Percentiles rank a stretch among this genome's conserved stretches.
phyloP scores from a whole-genome alignment of 2,888 invertebrate genomes.

The Cryptus viduatorius region DNA sequence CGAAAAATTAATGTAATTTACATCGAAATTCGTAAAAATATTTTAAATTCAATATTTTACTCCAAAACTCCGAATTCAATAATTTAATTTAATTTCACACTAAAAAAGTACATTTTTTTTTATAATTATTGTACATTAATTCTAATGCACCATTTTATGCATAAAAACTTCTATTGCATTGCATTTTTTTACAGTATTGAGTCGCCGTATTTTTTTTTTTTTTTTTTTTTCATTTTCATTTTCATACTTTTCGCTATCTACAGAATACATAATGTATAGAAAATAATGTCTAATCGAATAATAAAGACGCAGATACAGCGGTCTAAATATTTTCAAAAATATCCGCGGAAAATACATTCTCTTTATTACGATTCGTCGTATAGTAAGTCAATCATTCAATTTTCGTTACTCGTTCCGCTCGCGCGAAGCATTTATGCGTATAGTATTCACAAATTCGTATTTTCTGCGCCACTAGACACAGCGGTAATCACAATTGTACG shows the following conservation, averaged over 20 bases:
- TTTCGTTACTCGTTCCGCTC: not conserved
- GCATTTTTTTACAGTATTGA: not conserved
- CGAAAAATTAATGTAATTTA: too few species aligned
- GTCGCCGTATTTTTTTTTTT: not conserved
- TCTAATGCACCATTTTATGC: too few species aligned
- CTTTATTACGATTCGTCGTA: constrained; percentile 40
- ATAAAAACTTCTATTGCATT: too few species aligned
- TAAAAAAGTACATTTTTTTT: too few species aligned
- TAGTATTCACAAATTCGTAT: constrained; percentile 36
- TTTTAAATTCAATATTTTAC: too few species aligned
- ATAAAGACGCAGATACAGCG: constrained; percentile 29
- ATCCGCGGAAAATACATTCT: constrained; percentile 61
- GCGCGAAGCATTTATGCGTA: not conserved
- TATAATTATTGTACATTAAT: too few species aligned
- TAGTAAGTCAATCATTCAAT: not conserved
- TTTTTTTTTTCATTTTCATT: not conserved
- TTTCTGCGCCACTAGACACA: not conserved
- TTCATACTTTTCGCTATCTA: constrained; percentile 45
- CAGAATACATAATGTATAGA: constrained; percentile 39
- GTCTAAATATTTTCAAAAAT: constrained; percentile 46
- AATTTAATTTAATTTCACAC: too few species aligned
- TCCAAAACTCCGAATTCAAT: too few species aligned
- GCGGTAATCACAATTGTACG: not conserved
- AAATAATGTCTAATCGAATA: constrained; percentile 46
- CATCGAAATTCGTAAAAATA: too few species aligned